Evolutionary conservation across 1,140 invertebrate genomes (phyloP).

Genomic region (Pseudoatta argentina): DNA sequence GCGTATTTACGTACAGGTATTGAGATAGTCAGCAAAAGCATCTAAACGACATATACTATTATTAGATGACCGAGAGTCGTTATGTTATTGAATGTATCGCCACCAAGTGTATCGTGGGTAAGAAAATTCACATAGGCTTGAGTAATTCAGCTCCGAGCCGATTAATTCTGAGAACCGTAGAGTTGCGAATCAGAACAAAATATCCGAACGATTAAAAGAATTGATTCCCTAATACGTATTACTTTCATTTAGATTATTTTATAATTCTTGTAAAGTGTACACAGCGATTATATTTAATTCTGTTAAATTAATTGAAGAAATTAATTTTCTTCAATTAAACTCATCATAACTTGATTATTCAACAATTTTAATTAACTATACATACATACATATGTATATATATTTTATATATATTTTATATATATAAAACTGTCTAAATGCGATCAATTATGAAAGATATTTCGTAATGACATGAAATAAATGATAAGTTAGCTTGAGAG

Average conservation of each 20-base stretch:
- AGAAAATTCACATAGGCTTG: neutral
- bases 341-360: neutral
- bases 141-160: neutral
- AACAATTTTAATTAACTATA: neutral
- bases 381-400: too few relatives aligned
- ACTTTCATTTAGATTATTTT: neutral
- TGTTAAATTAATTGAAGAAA: neutral
- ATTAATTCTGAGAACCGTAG: too few relatives aligned
- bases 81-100: neutral
- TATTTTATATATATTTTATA: neutral
- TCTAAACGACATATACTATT: neutral
- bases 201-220: neutral
- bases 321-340: neutral
- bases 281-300: neutral
- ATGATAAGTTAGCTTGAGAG: neutral
- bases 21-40: constrained; percentile 13
- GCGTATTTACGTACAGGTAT: neutral
- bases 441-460: neutral
- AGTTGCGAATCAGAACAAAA: neutral
- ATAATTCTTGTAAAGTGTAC: neutral
- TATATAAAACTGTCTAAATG: neutral
- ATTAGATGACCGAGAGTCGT: neutral
- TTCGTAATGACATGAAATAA: neutral
- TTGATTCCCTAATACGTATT: neutral
- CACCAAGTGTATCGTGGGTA: neutral